These are phyloP conservation scores for Caiman crocodilus DNA, from an alignment of 2,797 vertebrate species.

Conservation along the genomic window DNA sequence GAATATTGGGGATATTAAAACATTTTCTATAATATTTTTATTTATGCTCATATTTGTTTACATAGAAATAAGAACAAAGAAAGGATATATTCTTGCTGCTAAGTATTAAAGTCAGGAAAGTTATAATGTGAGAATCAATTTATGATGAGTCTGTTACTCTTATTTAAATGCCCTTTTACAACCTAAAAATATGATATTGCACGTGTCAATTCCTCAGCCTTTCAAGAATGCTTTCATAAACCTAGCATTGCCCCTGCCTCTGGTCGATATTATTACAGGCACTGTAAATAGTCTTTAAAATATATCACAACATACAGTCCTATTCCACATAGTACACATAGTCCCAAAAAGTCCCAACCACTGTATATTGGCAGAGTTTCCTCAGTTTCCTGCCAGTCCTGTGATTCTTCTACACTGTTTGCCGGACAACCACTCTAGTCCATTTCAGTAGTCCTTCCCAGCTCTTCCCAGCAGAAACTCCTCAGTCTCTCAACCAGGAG, in stretches of 20 bases:
- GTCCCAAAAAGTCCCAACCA: not conserved
- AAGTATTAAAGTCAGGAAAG: too few species aligned
- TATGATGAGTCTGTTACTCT: too few species aligned
- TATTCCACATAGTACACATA: not conserved
- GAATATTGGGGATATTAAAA: constrained; percentile 26
- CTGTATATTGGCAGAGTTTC: rapidly evolving
- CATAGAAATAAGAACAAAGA: not conserved
- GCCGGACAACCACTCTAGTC: not conserved
- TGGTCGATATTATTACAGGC: rapidly evolving
- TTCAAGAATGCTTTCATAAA: not conserved
- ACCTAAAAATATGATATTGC: not conserved
- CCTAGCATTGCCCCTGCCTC: not conserved
- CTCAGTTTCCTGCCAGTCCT: not conserved
- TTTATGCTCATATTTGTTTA: not conserved
- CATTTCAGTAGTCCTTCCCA: not conserved
- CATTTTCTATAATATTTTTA: constrained; percentile 3
- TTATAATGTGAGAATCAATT: too few species aligned
- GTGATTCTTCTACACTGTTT: not conserved
- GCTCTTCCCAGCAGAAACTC: not conserved
- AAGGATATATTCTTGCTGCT: not conserved
- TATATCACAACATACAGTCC: not conserved
- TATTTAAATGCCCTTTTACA: too few species aligned
- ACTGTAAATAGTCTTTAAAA: not conserved
- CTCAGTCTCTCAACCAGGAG: not conserved
- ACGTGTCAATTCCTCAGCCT: rapidly evolving